Base-by-base conservation (phyloP, 2,113 vertebrate species). In the Sus scrofa region DNA sequence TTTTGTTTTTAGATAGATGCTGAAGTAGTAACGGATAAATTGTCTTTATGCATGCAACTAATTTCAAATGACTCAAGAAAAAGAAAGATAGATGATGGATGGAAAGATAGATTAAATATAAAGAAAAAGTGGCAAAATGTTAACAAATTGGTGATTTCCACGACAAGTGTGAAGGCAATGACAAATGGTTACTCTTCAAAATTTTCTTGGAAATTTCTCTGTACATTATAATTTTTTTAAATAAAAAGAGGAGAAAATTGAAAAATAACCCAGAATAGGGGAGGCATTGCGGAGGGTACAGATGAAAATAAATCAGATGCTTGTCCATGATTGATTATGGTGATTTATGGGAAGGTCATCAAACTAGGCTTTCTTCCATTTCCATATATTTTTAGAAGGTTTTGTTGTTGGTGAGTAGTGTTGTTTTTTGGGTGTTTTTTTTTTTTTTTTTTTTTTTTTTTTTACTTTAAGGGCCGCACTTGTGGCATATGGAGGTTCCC, bases 171-270 rank as follows among this genome's bases (percentile, higher is more conserved):
- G 18, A 83, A 67, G 32, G 32, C 26, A 18, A 65, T 65, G 65
- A 18, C 22, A 60, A 15, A 22, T 30, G 15, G 11, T 30, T 77
- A 32, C 56, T 89, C 73, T 50, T 65, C 7, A 58, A 2, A 63
- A 13, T 78, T 95, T 74, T 75, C 37, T 39, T 52, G 37, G 18
- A 93, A n/a, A 67, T 73, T 65, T 90, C 34, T 93, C 56, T 60
- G 1, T 90, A 15, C 52, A 10, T 79, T 39, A 90, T 56, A 50
- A 70, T 26, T 34, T 81, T 81, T 84, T 56, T 75, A 73, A 74
- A 37, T 74, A 56, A 87, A 81, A 81, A 52, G 7, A 62, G 39
- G 52, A 26, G 2, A 7, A 20, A 85, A 77, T 39, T 60, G 15
- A 22, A 62, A 86, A 81, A 65, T 12, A 54, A 78, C 0, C 0